These are phyloP conservation scores for Dexiosoma caninum DNA, from an alignment of 2,888 invertebrate species.

Conservation along the genomic window DNA sequence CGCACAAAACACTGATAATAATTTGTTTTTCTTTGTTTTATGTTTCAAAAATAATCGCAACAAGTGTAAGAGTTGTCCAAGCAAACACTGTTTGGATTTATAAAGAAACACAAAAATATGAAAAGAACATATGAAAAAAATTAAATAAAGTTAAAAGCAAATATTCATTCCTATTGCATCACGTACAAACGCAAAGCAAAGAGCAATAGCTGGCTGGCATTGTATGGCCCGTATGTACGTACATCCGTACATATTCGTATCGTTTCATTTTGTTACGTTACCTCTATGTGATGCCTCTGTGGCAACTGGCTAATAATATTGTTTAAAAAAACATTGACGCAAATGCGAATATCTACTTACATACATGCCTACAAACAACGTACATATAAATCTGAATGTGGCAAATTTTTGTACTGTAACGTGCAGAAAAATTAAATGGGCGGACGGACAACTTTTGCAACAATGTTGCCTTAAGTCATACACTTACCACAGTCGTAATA, in stretches of 20 bases:
- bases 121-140: not conserved
- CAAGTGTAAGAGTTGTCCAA: constrained; percentile 37
- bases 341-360: not conserved
- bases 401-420: not conserved
- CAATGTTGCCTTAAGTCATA: constrained; percentile 58
- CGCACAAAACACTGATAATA: not conserved
- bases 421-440: not conserved
- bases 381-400: constrained; percentile 1
- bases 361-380: not conserved
- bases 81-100: not conserved
- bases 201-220: constrained; percentile 57
- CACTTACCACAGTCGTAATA: constrained; percentile 33
- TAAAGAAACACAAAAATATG: not conserved
- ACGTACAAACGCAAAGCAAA: constrained; percentile 27
- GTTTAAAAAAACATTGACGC: constrained; percentile 44
- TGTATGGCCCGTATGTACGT: constrained; percentile 25
- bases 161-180: constrained; percentile 31
- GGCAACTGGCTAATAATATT: constrained; percentile 20
- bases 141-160: not conserved
- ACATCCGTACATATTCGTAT: too few relatives aligned
- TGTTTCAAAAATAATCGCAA: constrained; percentile 18
- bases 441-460: constrained; percentile 51
- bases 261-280: constrained; percentile 31
- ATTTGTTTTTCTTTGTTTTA: not conserved
- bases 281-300: constrained; percentile 2